Evolutionary conservation across 2,113 vertebrate species (phyloP).

Genomic region (Damaliscus lunatus): DNA sequence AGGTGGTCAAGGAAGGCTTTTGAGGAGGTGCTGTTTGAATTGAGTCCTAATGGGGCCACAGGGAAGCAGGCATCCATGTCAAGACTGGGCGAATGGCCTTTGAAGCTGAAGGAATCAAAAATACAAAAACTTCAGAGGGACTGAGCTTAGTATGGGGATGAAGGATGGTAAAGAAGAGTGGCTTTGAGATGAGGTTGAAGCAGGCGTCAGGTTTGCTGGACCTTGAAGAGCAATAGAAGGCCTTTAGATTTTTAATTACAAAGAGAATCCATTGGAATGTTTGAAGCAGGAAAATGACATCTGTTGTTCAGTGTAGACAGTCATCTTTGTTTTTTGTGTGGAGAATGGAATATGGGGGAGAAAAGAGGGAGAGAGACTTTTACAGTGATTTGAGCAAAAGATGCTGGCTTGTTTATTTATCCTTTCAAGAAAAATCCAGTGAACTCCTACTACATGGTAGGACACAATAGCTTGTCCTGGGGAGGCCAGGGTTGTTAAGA

Average conservation of each 20-base stretch:
- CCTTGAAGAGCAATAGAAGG: not conserved
- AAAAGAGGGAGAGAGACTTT: not conserved
- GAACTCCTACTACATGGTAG: rapidly evolving
- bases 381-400: not conserved
- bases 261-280: not conserved
- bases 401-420: not conserved
- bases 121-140: not conserved
- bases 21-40: not conserved
- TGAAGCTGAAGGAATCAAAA: not conserved
- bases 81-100: not conserved
- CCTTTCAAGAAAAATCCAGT: not conserved
- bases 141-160: not conserved
- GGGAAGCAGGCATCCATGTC: not conserved
- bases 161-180: rapidly evolving
- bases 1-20: not conserved
- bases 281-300: not conserved
- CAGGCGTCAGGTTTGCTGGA: not conserved
- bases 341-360: not conserved
- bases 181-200: not conserved
- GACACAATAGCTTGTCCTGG: not conserved
- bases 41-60: not conserved
- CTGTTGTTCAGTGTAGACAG: not conserved
- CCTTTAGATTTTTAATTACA: not conserved
- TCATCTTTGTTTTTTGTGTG: not conserved
- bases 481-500: not conserved